Percentiles rank a stretch among this genome's conserved stretches.
Evolutionary conservation across 2,888 invertebrate species (phyloP).

Genomic region (Autographa gamma): DNA sequence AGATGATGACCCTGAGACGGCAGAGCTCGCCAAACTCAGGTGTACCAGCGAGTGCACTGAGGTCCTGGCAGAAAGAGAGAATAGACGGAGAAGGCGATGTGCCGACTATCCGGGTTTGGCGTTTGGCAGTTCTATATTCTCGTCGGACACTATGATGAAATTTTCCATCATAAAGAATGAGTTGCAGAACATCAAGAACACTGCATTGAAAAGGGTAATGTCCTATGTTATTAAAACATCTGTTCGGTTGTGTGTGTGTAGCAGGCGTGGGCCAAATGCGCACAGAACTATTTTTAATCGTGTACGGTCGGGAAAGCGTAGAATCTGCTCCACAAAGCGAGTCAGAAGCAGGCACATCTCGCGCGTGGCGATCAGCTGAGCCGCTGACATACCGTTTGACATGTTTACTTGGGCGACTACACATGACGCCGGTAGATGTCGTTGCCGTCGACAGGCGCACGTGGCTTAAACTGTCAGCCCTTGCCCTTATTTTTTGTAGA

Average conservation of each 20-base stretch:
- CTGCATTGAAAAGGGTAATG: conserved; percentile 98
- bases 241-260: conserved; percentile 75
- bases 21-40: conserved; percentile 94
- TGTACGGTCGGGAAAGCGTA: conserved; percentile 75
- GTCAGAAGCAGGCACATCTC: conserved; percentile 63
- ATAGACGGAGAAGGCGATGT: conserved; percentile 93
- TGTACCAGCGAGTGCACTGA: conserved; percentile 97
- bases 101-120: conserved; percentile 97
- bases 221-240: conserved; percentile 85
- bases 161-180: conserved; percentile 99
- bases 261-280: conserved; percentile 84
- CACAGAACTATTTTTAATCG: conserved; percentile 86
- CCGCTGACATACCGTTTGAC: conserved; percentile 82
- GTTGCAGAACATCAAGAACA: conserved; percentile 98
- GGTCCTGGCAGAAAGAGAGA: conserved; percentile 95
- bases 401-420: conserved; percentile 82
- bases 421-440: conserved; percentile 80
- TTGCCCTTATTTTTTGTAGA: conserved; percentile 49
- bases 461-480: conserved; percentile 58
- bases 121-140: conserved; percentile 97
- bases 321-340: conserved; percentile 69
- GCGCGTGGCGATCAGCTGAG: conserved; percentile 87
- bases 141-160: conserved; percentile 99
- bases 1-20: conserved; percentile 93
- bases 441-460: conserved; percentile 62